These are phyloP conservation scores for Cyphomyrus plagiostoma DNA, from an alignment of 2,113 vertebrate species.

Conservation along the genomic window DNA sequence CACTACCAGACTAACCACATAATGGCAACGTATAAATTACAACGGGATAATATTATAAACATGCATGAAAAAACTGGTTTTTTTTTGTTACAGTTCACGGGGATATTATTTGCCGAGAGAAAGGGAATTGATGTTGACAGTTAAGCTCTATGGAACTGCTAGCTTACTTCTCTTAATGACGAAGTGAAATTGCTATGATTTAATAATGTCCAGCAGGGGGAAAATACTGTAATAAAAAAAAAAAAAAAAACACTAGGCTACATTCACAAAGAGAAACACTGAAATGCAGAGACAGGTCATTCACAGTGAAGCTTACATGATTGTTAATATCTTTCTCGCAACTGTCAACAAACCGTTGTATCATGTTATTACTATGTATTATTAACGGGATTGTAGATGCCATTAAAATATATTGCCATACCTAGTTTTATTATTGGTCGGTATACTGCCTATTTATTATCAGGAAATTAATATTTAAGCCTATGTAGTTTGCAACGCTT, in stretches of 20 bases:
- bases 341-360: not conserved
- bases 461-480: not conserved
- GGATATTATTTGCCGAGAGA: not conserved
- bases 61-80: not conserved
- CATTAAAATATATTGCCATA: constrained; percentile 13
- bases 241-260: not conserved
- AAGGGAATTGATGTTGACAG: not conserved
- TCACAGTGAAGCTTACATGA: not conserved
- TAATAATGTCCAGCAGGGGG: constrained; percentile 5
- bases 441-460: not conserved
- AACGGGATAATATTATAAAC: not conserved
- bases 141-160: not conserved
- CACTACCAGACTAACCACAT: not conserved
- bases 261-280: not conserved
- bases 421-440: not conserved
- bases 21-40: not conserved
- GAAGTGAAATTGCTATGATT: constrained; percentile 3
- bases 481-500: constrained; percentile 9
- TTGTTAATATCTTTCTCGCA: not conserved
- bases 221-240: constrained; percentile 8
- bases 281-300: not conserved
- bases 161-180: not conserved
- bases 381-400: not conserved
- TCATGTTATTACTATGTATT: not conserved
- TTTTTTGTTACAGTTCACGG: not conserved